Percentiles rank a stretch among this genome's conserved stretches.
phyloP scores from a whole-genome alignment of 2,113 vertebrate species.

The Campylorhamphus procurvoides region DNA sequence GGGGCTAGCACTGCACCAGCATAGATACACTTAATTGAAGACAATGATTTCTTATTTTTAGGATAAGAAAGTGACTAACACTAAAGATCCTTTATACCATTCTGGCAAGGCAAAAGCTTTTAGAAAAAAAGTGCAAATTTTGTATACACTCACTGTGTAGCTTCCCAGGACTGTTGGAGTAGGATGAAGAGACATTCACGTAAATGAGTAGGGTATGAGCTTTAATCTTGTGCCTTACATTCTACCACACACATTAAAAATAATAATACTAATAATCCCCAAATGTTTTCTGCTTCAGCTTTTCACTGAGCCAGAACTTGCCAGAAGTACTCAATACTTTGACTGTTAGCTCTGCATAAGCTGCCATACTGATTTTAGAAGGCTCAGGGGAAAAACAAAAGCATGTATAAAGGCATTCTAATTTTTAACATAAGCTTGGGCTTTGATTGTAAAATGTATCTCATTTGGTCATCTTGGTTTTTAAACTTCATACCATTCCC shows the following conservation, averaged over 20 bases:
- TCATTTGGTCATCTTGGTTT: conserved; percentile 73
- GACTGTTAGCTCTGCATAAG: conserved; percentile 40
- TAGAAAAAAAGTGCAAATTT: not conserved
- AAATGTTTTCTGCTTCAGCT: conserved; percentile 1
- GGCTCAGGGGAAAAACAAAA: conserved; percentile 71
- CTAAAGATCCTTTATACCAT: not conserved
- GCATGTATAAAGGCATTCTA: conserved; percentile 69
- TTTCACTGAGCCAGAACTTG: not conserved
- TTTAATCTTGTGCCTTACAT: not conserved
- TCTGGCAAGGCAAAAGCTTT: not conserved
- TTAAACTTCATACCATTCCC: conserved; percentile 68
- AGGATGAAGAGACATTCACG: not conserved
- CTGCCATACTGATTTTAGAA: conserved; percentile 71
- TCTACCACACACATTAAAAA: not conserved
- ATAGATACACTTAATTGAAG: not conserved
- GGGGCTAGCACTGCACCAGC: not conserved
- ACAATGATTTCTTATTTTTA: not conserved
- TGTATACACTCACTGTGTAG: not conserved
- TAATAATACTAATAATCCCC: not conserved
- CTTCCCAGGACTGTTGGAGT: not conserved
- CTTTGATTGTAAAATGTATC: conserved; percentile 73
- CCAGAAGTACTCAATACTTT: conserved; percentile 1
- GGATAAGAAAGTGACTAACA: not conserved
- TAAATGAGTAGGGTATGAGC: not conserved
- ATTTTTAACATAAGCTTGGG: conserved; percentile 73